A percentile compares a stretch with the other conserved stretches of the same genome.
These are phyloP conservation scores for Chloromyia formosa DNA, from an alignment of 2,888 invertebrate genomes.

Conservation along the genomic window DNA sequence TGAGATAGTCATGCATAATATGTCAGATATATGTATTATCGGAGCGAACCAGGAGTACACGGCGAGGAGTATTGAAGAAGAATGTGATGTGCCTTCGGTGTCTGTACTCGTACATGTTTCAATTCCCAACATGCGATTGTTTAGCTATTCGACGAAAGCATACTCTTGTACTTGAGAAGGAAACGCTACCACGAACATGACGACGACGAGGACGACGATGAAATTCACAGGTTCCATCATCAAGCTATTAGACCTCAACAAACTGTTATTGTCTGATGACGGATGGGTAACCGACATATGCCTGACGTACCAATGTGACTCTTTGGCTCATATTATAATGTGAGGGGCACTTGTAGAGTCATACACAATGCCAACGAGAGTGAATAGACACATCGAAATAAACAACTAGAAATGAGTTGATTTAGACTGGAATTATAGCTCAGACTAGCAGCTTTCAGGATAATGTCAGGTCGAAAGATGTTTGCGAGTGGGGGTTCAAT, in stretches of 20 bases:
- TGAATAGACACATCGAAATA: too few relatives aligned
- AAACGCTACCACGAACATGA: not conserved
- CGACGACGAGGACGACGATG: not conserved
- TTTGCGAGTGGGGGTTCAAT: too few relatives aligned
- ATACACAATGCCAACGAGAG: too few relatives aligned
- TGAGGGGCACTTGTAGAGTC: not conserved
- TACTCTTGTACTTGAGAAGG: not conserved
- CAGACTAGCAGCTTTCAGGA: too few relatives aligned
- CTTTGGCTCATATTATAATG: not conserved
- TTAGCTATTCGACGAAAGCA: constrained; percentile 1
- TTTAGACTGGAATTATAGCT: too few relatives aligned
- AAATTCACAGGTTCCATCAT: not conserved
- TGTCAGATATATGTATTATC: constrained; percentile 33
- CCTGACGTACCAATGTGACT: constrained; percentile 25
- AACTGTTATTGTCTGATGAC: constrained; percentile 33
- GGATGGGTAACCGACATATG: constrained; percentile 41
- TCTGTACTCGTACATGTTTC: too few relatives aligned
- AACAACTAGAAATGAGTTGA: too few relatives aligned
- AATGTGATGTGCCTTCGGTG: too few relatives aligned
- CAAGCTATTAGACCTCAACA: constrained; percentile 29
- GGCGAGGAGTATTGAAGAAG: too few relatives aligned
- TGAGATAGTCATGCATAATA: constrained; percentile 41
- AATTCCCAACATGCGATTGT: constrained; percentile 30
- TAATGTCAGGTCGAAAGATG: too few relatives aligned
- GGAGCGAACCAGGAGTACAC: not conserved